A percentile compares a stretch with the other conserved stretches of the same genome.
phyloP scores from a whole-genome alignment of 2,797 vertebrate species.

The Poecilia wingei region DNA sequence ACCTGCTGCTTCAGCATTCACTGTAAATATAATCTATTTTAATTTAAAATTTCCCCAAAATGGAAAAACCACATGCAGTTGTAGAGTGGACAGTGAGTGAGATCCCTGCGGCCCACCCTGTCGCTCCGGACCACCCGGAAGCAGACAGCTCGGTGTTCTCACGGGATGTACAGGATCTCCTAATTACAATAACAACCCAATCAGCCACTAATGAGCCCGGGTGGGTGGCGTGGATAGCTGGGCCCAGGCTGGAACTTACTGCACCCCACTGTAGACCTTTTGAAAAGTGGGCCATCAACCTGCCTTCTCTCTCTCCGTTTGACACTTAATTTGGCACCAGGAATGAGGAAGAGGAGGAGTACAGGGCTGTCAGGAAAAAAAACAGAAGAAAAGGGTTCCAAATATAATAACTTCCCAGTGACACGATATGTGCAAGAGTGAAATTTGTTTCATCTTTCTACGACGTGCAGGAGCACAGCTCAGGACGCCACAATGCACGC shows the following conservation, averaged over 20 bases:
- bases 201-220: conserved; percentile 66
- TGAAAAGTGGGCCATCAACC: conserved; percentile 69
- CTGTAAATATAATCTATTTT: neutral
- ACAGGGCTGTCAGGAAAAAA: conserved; percentile 39
- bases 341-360: conserved; percentile 55
- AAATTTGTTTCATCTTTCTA: neutral
- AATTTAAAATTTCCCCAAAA: neutral
- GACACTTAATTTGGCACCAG: conserved; percentile 78
- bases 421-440: neutral
- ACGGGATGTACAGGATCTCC: conserved; percentile 60
- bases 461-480: neutral
- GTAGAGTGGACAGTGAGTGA: conserved; percentile 57
- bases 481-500: no score
- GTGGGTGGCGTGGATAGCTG: conserved; percentile 35
- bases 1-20: conserved; percentile 7
- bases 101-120: conserved; percentile 47
- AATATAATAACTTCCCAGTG: neutral
- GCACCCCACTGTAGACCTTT: conserved; percentile 60
- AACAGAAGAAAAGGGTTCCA: conserved; percentile 32
- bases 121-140: conserved; percentile 69
- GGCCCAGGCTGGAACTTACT: conserved; percentile 56
- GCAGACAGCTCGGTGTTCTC: conserved; percentile 63
- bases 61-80: neutral
- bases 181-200: conserved; percentile 78
- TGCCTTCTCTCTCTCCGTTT: conserved; percentile 58